Evolutionary conservation across 2,113 vertebrate species (phyloP), one percentile per base, ranked within the genome.

Genomic region (Hippolais icterina): DNA sequence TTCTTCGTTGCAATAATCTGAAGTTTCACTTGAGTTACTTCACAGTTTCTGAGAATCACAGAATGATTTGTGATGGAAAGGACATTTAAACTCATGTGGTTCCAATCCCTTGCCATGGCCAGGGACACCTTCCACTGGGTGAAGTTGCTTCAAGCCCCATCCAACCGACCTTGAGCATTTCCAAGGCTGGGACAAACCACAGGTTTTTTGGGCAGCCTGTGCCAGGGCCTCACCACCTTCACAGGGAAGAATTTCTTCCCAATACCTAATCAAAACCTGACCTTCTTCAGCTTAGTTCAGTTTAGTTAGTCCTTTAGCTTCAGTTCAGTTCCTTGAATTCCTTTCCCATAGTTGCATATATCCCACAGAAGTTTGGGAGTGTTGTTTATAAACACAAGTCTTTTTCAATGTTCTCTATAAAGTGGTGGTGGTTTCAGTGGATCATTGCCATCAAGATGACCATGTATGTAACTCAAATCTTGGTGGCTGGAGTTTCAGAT

Each of bases 341-440:
- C 54, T 71, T 83, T 33, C 35, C 44, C n/a, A 5, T n/a, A 28
- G 35, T n/a, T 11, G 6, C 18, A 24, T 0, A 0, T 39, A 18
- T 10, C 28, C 8, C 46, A 3, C 42, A 17, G 4, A 44, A 33
- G 17, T 14, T 41, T 14, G 46, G 46, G 27, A 18, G 7, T 35
- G 4, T 8, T n/a, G 12, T 16, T 81, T 17, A 6, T 42, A 28
- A 83, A 21, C 11, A 4, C 0, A 0, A 27, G 22, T 22, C 13
- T 60, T 15, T 17, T 8, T 9, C 25, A 27, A 3, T 0, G 0
- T 15, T 54, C 14, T 61, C 20, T 49, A 0, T 31, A 1, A 5
- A 41, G 41, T 7, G 21, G 14, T 57, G 0, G 1, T 71, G 44
- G 35, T n/a, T 33, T 71, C 6, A 18, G 5, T 15, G 39, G 42